Percentiles rank a stretch among this genome's conserved stretches.
Evolutionary conservation across 2,888 invertebrate genomes (phyloP).

Genomic region (Hartigia nigra): DNA sequence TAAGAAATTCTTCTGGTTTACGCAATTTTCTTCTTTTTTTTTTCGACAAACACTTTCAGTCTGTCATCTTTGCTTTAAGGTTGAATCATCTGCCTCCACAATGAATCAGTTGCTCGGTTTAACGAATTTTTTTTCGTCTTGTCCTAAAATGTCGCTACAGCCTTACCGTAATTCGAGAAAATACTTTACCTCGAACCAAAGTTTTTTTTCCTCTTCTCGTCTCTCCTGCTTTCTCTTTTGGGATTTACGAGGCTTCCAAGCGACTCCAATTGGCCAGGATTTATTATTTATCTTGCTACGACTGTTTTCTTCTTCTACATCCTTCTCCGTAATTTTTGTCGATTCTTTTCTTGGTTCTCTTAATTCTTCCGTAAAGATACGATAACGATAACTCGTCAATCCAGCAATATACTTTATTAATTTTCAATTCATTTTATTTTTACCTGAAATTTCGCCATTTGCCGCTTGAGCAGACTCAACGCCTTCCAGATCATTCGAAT

Average conservation of each 20-base stretch:
- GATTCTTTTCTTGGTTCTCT: slow-evolving; percentile 14
- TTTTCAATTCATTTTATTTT: background rate
- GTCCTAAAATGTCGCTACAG: background rate
- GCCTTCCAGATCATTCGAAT: background rate
- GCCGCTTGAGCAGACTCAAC: background rate
- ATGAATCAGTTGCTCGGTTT: background rate
- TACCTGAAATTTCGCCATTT: background rate
- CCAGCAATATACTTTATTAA: background rate
- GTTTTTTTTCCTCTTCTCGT: background rate
- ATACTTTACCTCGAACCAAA: background rate
- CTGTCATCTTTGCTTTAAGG: background rate
- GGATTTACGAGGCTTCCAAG: slow-evolving; percentile 33
- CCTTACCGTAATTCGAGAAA: background rate
- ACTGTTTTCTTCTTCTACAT: slow-evolving; percentile 13
- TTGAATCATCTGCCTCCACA: background rate
- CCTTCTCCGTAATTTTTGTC: background rate
- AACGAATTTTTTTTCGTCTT: background rate
- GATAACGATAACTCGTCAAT: background rate
- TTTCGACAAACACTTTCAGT: background rate
- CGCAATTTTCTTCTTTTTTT: background rate
- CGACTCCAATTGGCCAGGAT: slow-evolving; percentile 45
- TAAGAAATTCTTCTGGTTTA: background rate
- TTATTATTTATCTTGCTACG: slow-evolving; percentile 26
- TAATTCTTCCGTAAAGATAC: background rate
- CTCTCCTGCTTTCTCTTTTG: background rate